phyloP scores from a whole-genome alignment of 1,140 invertebrate species.

The Amphibalanus amphitrite region DNA sequence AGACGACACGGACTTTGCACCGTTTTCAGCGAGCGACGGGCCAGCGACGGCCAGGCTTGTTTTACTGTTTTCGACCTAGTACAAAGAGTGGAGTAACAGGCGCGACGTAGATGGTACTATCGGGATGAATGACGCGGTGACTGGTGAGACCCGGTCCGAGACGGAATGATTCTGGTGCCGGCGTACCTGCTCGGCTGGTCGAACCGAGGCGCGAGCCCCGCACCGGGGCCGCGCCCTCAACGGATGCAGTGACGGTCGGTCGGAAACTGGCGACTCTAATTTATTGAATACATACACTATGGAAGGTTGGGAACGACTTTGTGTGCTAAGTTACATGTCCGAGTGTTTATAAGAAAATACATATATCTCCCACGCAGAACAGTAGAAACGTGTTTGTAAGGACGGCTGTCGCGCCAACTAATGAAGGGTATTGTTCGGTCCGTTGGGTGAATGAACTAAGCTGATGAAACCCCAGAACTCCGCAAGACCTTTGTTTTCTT shows the following conservation, averaged over 20 bases:
- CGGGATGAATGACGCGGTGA: neutral
- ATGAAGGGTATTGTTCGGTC: no score
- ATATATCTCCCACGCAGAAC: constrained; percentile 1
- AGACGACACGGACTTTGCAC: no score
- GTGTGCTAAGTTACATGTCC: neutral
- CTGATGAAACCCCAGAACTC: no score
- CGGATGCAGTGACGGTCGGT: neutral
- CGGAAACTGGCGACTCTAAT: neutral
- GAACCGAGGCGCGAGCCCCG: neutral
- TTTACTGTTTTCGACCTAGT: neutral
- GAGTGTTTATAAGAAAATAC: neutral
- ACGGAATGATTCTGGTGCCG: neutral
- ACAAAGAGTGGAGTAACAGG: neutral
- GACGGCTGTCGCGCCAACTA: no score
- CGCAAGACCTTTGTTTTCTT: no score
- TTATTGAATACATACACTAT: constrained; percentile 2
- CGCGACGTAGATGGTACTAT: neutral
- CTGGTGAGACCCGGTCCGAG: neutral
- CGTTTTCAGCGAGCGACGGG: no score
- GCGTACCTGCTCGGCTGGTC: neutral
- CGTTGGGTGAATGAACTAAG: no score
- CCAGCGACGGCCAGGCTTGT: neutral
- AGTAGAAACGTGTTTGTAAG: neutral
- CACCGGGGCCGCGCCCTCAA: neutral
- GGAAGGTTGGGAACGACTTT: neutral